A percentile compares a stretch with the other conserved stretches of the same genome.
phyloP scores from a whole-genome alignment of 35 echinoderm and acorn worm genomes.

The Apostichopus californicus region DNA sequence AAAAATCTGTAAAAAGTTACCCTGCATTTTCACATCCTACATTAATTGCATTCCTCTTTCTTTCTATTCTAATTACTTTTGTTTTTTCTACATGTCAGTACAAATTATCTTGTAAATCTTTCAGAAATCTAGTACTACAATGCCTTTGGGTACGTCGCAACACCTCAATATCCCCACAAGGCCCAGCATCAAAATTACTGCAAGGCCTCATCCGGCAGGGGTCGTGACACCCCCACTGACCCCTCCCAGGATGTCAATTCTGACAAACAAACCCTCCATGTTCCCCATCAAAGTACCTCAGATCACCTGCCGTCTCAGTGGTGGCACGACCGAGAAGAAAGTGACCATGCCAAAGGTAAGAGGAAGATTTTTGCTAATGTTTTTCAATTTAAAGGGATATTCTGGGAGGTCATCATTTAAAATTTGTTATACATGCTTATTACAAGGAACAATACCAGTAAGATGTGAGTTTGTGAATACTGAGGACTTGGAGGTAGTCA shows the following conservation, averaged over 20 bases:
- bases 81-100: neutral
- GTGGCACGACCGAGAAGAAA: conserved; percentile 15
- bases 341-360: conserved; percentile 50
- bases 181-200: conserved; percentile 40
- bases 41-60: no score
- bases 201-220: conserved; percentile 47
- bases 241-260: conserved; percentile 87
- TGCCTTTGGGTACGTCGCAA: conserved; percentile 77
- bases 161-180: conserved; percentile 82
- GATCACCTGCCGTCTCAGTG: conserved; percentile 58
- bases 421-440: no score
- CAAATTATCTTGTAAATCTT: no score
- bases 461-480: no score
- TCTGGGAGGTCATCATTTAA: no score
- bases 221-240: conserved; percentile 58
- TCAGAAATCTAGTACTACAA: conserved; percentile 14
- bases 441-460: no score
- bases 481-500: no score
- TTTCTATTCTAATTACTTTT: neutral
- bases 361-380: neutral
- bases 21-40: no score
- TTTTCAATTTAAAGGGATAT: neutral
- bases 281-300: conserved; percentile 89
- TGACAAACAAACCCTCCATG: conserved; percentile 88
- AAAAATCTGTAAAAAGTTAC: no score